Percentiles rank a stretch among this genome's conserved stretches.
Evolutionary conservation across 2,888 invertebrate genomes (phyloP).

Genomic region (Synergus laeviventris): DNA sequence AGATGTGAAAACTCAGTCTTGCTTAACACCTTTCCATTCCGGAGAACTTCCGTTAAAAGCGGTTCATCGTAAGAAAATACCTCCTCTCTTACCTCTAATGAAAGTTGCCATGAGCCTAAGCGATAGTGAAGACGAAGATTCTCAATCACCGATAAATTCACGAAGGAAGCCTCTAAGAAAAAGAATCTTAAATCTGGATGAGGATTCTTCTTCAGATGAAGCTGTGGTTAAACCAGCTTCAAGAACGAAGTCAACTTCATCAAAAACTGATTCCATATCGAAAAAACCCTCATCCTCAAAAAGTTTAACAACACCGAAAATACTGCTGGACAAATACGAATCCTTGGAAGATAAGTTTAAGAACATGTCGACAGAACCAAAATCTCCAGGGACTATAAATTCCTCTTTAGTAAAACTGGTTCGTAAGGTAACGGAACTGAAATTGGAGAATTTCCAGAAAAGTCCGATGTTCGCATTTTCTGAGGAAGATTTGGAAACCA

Average conservation of each 20-base stretch:
- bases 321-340: neutral
- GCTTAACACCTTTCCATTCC: neutral
- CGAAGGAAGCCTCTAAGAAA: slow-evolving; percentile 14
- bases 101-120: slow-evolving; percentile 2
- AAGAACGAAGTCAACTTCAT: neutral
- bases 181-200: neutral
- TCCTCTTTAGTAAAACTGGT: neutral
- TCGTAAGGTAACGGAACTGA: neutral
- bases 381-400: neutral
- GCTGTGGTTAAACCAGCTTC: neutral
- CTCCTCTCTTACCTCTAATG: slow-evolving; percentile 9
- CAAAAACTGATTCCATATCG: neutral
- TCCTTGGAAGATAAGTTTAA: neutral
- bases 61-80: slow-evolving; percentile 3
- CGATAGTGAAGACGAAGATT: slow-evolving; percentile 22
- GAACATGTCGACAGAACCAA: neutral
- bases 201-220: neutral
- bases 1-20: neutral
- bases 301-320: neutral
- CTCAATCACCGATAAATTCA: neutral
- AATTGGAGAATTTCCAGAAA: slow-evolving; percentile 9
- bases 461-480: neutral
- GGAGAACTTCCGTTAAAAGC: neutral
- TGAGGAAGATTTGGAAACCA: neutral
- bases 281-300: neutral